phyloP scores from a whole-genome alignment of 2,113 vertebrate species.

The Pomatorhinus ruficollis region DNA sequence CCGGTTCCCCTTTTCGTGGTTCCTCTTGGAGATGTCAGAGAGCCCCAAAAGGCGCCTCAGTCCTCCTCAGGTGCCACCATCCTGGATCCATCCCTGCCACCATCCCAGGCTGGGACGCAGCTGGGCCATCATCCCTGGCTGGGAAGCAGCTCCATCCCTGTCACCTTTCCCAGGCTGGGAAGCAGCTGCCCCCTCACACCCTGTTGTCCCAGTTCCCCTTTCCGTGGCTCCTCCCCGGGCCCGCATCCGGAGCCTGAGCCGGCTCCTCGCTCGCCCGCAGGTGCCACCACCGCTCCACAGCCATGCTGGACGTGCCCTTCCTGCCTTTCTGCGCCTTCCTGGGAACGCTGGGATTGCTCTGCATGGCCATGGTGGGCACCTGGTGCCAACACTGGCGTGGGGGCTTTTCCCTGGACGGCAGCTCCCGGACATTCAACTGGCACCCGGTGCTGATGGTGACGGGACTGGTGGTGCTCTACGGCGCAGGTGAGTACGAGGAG shows the following conservation, averaged over 20 bases:
- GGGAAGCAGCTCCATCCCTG: not conserved
- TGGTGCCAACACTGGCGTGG: constrained; percentile 84
- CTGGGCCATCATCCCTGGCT: not conserved
- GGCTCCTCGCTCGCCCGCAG: not conserved
- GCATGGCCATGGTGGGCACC: constrained; percentile 74
- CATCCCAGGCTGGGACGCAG: not conserved
- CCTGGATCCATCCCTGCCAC: not conserved
- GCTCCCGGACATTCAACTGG: constrained; percentile 85
- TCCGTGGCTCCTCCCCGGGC: constrained; percentile 1
- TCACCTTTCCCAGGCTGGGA: not conserved
- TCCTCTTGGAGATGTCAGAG: not conserved
- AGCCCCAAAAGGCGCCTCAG: not conserved
- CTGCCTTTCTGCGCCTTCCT: constrained; percentile 72
- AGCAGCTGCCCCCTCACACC: not conserved
- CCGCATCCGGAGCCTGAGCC: not conserved
- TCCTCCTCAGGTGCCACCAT: not conserved
- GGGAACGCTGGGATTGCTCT: constrained; percentile 76
- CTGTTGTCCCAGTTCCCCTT: not conserved
- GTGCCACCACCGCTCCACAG: not conserved
- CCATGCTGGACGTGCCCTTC: constrained; percentile 71
- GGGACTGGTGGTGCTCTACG: constrained; percentile 86
- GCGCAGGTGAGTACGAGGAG: constrained; percentile 77
- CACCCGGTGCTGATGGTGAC: constrained; percentile 91
- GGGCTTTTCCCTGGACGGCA: constrained; percentile 86
- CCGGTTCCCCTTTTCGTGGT: not conserved